Base-by-base conservation (phyloP, 1,140 invertebrate species). In the Drosophila gunungcola region DNA sequence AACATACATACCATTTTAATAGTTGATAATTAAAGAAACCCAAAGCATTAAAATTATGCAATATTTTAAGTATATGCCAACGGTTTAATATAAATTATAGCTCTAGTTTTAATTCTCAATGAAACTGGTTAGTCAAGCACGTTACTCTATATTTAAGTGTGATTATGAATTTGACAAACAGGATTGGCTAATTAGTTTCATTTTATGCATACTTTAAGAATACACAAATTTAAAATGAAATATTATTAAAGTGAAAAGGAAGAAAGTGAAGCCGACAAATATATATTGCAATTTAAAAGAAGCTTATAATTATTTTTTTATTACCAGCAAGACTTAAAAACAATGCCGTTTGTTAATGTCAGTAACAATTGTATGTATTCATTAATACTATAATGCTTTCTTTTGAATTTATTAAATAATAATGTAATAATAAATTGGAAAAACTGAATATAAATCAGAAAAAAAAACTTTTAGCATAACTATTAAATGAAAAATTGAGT, bases 131-230 rank as follows among this genome's bases (percentile, higher is more conserved):
- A 11, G 27, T 9, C 38, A n/a, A 29, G n/a, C 43, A 32, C 36
- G 41, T 70, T 67, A 67, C 60, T 42, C 45, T 64, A 64, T 64
- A 64, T 64, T 67, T 64, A 51, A 67, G 38, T 72, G 63, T 65
- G 49, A 27, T 27, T 36, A 39, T 56, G 42, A 54, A 38, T 46
- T 70, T 9, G 16, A 12, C 46, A 16, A 72, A 56, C 52, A n/a
- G 43, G 42, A 49, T 70, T 38, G 13, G 21, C 32, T 43, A 25
- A 41, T 36, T 42, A n/a, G 27, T 34, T 67, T 49, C 16, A 51
- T 42, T 21, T 12, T n/a, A 36, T 68, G 64, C 38, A 64, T 64
- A 67, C 11, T 67, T 42, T 9, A 4, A 5, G 27, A 12, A 42
- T 9, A 32, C 46, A 68, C 46, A 65, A 43, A 51, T 68, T 52